Evolutionary conservation across 2,888 invertebrate species (phyloP).

Genomic region (Gortyna flavago): DNA sequence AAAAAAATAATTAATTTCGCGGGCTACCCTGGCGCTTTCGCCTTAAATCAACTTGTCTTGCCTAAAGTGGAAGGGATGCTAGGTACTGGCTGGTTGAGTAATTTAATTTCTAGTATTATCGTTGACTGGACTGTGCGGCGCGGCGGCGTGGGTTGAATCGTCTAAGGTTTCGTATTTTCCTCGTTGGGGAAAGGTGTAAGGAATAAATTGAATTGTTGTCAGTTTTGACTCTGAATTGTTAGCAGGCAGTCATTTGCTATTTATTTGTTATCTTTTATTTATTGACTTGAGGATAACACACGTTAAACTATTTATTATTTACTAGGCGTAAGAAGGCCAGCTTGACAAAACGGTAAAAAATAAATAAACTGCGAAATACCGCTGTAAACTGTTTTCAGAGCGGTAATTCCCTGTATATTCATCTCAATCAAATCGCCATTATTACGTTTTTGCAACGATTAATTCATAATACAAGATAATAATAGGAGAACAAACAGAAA

Average conservation of each 20-base stretch:
- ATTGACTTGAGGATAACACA: neutral
- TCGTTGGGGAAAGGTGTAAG: neutral
- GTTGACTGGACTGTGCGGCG: neutral
- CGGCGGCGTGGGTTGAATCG: slow-evolving; percentile 20
- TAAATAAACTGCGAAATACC: neutral
- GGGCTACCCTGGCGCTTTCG: too few species aligned
- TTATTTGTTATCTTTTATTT: slow-evolving; percentile 5
- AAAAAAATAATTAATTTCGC: too few species aligned
- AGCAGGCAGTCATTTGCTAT: neutral
- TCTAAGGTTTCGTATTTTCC: slow-evolving; percentile 17
- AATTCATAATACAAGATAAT: too few species aligned
- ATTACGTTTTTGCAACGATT: neutral
- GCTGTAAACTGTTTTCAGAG: neutral
- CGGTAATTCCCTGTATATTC: neutral
- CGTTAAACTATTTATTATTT: neutral
- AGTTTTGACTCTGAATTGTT: neutral
- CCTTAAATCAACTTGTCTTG: slow-evolving; percentile 39
- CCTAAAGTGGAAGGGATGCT: slow-evolving; percentile 13
- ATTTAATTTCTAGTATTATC: slow-evolving; percentile 20
- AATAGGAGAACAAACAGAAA: neutral
- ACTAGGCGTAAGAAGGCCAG: neutral
- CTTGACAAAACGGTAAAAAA: neutral
- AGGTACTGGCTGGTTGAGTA: slow-evolving; percentile 15
- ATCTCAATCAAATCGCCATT: neutral
- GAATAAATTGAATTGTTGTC: slow-evolving; percentile 1